A percentile compares a stretch with the other conserved stretches of the same genome.
Conservation (phyloP, 2,113 vertebrate species). For the Heterotis niloticus region DNA sequence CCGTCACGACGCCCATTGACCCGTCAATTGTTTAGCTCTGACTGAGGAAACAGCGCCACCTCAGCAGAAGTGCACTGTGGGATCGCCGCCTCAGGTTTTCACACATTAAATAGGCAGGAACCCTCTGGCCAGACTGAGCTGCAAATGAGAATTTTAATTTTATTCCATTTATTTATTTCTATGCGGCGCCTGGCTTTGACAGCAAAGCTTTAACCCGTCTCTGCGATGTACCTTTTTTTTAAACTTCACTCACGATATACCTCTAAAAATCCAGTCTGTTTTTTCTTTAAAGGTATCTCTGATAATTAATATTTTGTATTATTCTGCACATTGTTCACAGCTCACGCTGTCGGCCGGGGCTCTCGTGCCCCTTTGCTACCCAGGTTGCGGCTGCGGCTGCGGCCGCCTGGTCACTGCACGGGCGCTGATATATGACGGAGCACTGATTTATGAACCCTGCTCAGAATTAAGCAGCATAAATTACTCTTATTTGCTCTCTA, state of each 20-base stretch:
- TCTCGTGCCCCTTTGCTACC: conserved; percentile 54
- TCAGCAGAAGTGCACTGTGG: conserved; percentile 13
- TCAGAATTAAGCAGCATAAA: conserved; percentile 73
- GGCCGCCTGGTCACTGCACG: conserved; percentile 58
- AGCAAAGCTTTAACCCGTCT: neutral
- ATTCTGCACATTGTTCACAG: conserved; percentile 47
- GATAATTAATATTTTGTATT: conserved; percentile 47
- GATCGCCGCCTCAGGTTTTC: neutral
- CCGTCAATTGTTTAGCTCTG: neutral
- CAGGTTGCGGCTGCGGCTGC: conserved; percentile 50
- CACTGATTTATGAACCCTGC: conserved; percentile 65
- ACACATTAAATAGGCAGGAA: conserved; percentile 7
- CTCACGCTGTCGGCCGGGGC: conserved; percentile 34
- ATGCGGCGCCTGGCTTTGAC: neutral
- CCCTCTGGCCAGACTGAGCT: neutral
- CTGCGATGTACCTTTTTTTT: conserved; percentile 3
- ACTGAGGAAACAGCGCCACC: neutral
- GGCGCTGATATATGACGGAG: conserved; percentile 57
- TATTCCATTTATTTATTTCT: too few relatives aligned
- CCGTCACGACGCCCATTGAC: neutral
- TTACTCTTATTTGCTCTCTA: conserved; percentile 75
- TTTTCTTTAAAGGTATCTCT: conserved; percentile 41
- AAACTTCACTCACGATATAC: conserved; percentile 56
- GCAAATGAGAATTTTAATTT: neutral
- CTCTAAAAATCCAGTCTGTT: conserved; percentile 56